A percentile compares a stretch with the other conserved stretches of the same genome.
phyloP scores from a whole-genome alignment of 2,888 invertebrate genomes.

The Nudaria mundana region DNA sequence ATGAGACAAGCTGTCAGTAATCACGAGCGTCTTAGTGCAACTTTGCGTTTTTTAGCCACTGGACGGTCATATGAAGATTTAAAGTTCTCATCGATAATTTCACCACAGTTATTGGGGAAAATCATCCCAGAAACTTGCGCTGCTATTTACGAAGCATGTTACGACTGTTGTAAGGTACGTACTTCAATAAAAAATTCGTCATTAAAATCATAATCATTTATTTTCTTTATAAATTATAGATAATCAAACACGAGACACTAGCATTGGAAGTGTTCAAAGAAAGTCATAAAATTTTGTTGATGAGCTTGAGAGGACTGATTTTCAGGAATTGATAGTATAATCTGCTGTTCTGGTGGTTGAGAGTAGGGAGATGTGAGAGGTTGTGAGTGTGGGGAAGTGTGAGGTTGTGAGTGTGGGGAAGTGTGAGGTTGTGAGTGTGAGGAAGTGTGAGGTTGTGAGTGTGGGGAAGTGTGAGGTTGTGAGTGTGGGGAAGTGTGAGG shows the following conservation, averaged over 20 bases:
- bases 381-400: background rate
- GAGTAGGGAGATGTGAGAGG: background rate
- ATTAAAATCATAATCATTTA: background rate
- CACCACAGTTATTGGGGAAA: conserved; percentile 7
- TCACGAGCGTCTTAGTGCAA: conserved; percentile 3
- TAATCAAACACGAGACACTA: background rate
- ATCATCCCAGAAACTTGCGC: conserved; percentile 7
- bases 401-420: background rate
- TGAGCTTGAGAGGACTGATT: background rate
- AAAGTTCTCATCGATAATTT: conserved; percentile 10
- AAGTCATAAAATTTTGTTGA: too few relatives aligned
- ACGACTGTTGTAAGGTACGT: conserved; percentile 4
- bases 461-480: background rate
- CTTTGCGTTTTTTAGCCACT: conserved; percentile 9
- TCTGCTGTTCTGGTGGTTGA: background rate
- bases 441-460: background rate
- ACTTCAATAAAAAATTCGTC: background rate
- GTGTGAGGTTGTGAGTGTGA: background rate
- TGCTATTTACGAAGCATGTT: conserved; percentile 3
- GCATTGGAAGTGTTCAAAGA: too few relatives aligned
- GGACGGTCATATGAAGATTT: conserved; percentile 12
- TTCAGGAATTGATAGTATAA: background rate
- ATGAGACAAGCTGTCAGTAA: conserved; percentile 28
- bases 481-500: background rate
- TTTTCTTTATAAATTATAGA: background rate